These are phyloP conservation scores for Ispidina lecontei DNA, from an alignment of 2,797 vertebrate genomes.

Conservation along the genomic window DNA sequence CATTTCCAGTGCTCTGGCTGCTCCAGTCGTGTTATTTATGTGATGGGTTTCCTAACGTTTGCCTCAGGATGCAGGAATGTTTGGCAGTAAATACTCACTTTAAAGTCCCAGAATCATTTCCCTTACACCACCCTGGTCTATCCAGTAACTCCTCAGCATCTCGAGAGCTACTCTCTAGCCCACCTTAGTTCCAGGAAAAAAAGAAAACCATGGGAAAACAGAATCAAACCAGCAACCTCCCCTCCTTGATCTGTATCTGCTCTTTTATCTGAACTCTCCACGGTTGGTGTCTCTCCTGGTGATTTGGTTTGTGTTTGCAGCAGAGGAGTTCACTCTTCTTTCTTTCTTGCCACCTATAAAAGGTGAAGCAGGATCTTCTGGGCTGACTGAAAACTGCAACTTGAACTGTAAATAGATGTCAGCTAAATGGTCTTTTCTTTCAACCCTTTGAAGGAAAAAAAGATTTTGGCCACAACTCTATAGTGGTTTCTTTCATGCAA, in stretches of 20 bases:
- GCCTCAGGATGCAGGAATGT: not conserved
- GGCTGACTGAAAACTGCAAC: not conserved
- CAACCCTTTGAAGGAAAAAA: not conserved
- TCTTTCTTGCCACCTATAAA: not conserved
- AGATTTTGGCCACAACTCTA: not conserved
- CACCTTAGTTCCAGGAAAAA: not conserved
- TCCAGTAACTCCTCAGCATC: not conserved
- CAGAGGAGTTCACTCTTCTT: not conserved
- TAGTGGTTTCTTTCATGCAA: slow-evolving; percentile 54
- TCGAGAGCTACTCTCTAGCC: not conserved
- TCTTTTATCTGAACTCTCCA: not conserved
- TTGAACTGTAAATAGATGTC: slow-evolving; percentile 5
- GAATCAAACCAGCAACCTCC: not conserved
- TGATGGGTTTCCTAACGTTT: not conserved
- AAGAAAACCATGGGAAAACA: not conserved
- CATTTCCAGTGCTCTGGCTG: not conserved
- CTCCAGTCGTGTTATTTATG: not conserved
- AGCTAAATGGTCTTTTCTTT: slow-evolving; percentile 14
- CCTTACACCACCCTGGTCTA: not conserved
- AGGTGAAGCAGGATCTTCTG: not conserved
- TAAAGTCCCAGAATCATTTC: not conserved
- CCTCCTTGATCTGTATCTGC: not conserved
- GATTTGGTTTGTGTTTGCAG: not conserved
- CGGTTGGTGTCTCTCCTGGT: not conserved
- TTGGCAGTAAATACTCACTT: not conserved